Evolutionary conservation across 2,113 vertebrate genomes (phyloP).

Genomic region (Cryptotis parvus): DNA sequence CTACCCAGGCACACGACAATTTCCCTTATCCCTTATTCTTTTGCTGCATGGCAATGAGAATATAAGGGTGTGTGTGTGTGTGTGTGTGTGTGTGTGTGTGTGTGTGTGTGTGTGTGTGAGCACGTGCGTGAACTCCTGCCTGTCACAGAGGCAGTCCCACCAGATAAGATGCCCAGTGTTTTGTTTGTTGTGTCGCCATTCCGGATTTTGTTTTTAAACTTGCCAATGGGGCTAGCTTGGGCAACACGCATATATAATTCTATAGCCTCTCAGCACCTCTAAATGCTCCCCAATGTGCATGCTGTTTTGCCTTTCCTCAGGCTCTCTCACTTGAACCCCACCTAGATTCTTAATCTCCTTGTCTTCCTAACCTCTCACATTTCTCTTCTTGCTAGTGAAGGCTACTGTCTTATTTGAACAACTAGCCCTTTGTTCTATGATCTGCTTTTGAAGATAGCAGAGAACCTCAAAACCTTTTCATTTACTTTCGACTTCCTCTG

Average conservation of each 20-base stretch:
- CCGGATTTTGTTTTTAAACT: rapidly evolving
- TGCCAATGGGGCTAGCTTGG: too few species aligned
- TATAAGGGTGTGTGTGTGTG: background rate
- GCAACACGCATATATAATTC: rapidly evolving
- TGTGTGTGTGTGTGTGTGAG: too few species aligned
- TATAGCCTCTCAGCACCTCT: rapidly evolving
- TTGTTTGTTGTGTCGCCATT: background rate
- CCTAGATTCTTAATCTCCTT: background rate
- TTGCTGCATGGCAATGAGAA: background rate
- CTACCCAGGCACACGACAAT: background rate
- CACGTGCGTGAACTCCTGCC: background rate
- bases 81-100: too few species aligned
- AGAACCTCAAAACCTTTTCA: background rate
- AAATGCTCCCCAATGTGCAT: background rate
- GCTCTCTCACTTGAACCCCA: background rate
- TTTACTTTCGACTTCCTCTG: background rate
- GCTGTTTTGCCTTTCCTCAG: background rate
- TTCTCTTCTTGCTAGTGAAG: background rate
- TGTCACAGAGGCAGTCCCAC: rapidly evolving
- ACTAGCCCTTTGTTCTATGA: background rate
- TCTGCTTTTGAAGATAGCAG: background rate
- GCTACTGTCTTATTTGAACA: slow-evolving; percentile 14
- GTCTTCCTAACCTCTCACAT: background rate
- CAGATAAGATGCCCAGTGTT: background rate
- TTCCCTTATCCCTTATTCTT: rapidly evolving